Percentiles rank a stretch among this genome's conserved stretches.
Evolutionary conservation across 2,797 vertebrate species (phyloP).

Genomic region (Scolopax rusticola): DNA sequence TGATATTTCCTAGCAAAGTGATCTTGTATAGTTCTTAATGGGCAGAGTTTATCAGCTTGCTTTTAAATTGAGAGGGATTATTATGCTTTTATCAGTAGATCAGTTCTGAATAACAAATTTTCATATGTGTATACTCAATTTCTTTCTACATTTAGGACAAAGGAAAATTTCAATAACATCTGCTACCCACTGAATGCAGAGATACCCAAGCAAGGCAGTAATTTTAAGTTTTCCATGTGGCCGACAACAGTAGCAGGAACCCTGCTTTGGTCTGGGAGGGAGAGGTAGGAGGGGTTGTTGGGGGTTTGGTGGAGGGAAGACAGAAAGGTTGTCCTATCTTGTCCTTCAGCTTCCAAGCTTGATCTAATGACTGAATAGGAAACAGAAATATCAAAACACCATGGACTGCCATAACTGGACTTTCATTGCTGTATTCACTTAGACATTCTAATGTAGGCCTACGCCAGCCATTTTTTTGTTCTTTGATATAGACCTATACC

Average conservation of each 20-base stretch:
- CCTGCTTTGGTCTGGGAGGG: background rate
- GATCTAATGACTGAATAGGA: background rate
- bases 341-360: background rate
- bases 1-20: background rate
- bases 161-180: background rate
- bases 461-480: background rate
- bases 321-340: background rate
- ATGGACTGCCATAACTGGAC: background rate
- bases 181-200: background rate
- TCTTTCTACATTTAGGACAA: background rate
- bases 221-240: background rate
- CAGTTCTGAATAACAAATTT: background rate
- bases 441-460: background rate
- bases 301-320: background rate
- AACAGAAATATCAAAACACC: background rate
- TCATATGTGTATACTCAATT: background rate
- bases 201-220: background rate
- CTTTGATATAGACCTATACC: background rate
- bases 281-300: accelerated
- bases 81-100: background rate
- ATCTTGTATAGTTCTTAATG: background rate
- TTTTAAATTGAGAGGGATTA: background rate
- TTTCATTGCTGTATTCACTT: background rate
- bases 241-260: background rate
- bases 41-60: background rate